Conservation (phyloP, 1,140 invertebrate genomes). For the Heterodera schachtii region DNA sequence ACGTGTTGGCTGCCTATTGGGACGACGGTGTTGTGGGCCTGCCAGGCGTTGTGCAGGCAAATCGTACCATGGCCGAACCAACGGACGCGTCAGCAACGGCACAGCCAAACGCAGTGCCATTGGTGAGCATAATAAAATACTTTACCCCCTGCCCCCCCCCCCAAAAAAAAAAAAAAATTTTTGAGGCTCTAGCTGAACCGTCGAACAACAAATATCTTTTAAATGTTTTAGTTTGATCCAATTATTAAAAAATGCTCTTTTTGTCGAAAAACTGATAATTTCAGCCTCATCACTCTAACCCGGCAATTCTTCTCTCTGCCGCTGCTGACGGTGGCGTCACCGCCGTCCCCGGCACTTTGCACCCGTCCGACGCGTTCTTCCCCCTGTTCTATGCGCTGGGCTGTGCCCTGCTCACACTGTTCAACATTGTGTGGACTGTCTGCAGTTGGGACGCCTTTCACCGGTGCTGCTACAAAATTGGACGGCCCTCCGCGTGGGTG, state of each 20-base stretch:
- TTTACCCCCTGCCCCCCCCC: too few species aligned
- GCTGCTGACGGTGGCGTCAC: background rate
- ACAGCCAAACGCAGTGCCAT: background rate
- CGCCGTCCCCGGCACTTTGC: background rate
- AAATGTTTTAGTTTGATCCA: too few species aligned
- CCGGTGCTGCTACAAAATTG: constrained; percentile 40
- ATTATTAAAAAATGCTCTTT: background rate
- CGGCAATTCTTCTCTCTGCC: background rate
- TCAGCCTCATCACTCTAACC: background rate
- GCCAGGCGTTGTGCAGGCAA: constrained; percentile 19
- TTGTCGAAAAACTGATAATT: background rate
- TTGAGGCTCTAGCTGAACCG: too few species aligned
- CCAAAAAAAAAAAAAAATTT: too few species aligned
- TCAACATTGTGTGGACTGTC: constrained; percentile 49
- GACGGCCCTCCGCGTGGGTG: background rate
- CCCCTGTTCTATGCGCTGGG: constrained; percentile 49
- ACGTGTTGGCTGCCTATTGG: constrained; percentile 48
- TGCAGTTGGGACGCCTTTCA: constrained; percentile 48
- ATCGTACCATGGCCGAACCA: background rate
- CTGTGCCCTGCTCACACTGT: constrained; percentile 40
- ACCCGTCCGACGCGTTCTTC: constrained; percentile 36
- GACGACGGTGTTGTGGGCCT: constrained; percentile 51
- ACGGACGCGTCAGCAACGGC: background rate
- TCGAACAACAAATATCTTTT: too few species aligned
- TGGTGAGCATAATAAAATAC: too few species aligned